Evolutionary conservation across 2,888 invertebrate species (phyloP).

Genomic region (Lasiommata megera): DNA sequence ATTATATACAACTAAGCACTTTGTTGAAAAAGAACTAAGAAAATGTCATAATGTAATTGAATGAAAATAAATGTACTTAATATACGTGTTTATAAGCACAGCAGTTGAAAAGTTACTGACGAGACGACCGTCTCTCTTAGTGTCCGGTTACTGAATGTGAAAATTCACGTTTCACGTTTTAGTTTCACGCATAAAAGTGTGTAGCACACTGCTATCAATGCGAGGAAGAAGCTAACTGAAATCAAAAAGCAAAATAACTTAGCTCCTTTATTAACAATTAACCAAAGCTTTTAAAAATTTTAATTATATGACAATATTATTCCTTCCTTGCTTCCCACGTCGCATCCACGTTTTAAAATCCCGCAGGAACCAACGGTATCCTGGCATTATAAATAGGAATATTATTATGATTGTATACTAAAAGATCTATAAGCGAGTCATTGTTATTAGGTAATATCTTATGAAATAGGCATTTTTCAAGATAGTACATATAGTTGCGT

Average conservation of each 20-base stretch:
- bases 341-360: too few relatives aligned
- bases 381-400: too few relatives aligned
- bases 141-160: constrained; percentile 47
- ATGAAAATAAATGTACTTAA: neutral
- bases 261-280: too few relatives aligned
- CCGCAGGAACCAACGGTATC: too few relatives aligned
- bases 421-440: too few relatives aligned
- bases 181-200: constrained; percentile 15
- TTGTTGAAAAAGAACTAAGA: neutral
- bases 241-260: neutral
- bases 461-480: too few relatives aligned
- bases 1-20: neutral
- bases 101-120: constrained; percentile 12
- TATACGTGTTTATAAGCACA: constrained; percentile 19
- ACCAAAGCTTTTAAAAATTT: too few relatives aligned
- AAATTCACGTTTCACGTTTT: constrained; percentile 16
- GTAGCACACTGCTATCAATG: neutral
- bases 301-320: too few relatives aligned
- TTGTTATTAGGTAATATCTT: too few relatives aligned
- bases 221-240: neutral
- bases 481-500: too few relatives aligned
- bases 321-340: too few relatives aligned
- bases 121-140: constrained; percentile 47
- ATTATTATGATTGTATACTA: too few relatives aligned
- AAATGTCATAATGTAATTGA: neutral